Conservation (phyloP, 2,797 vertebrate species). For the Takifugu rubripes region DNA sequence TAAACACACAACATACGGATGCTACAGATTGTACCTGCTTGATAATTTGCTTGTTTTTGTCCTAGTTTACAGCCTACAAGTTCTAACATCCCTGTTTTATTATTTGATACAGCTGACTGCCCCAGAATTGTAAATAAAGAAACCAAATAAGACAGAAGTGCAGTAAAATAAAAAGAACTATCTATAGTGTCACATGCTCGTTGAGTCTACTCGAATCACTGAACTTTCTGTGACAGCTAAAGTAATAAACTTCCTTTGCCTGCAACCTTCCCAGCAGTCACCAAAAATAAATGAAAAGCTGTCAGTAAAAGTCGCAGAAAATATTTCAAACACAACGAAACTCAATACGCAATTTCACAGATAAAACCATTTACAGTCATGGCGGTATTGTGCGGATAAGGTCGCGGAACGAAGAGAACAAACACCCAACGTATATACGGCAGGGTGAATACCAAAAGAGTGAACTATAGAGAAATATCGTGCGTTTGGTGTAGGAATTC, state of each 20-base stretch:
- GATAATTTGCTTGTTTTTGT: no score
- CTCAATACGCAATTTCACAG: neutral
- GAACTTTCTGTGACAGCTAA: slow-evolving; percentile 7
- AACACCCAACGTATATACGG: neutral
- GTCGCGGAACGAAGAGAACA: neutral
- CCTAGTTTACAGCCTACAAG: no score
- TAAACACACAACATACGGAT: no score
- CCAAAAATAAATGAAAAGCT: neutral
- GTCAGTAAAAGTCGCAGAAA: neutral
- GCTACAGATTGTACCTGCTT: no score
- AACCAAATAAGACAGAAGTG: no score
- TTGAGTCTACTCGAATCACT: neutral
- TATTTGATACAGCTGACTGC: no score
- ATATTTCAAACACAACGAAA: slow-evolving; percentile 3
- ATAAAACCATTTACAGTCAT: slow-evolving; percentile 6
- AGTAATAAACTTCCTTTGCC: neutral
- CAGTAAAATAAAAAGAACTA: no score
- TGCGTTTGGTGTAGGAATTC: slow-evolving; percentile 35
- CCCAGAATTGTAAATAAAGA: no score
- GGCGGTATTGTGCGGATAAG: neutral
- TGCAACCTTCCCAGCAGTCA: neutral
- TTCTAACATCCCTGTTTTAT: no score
- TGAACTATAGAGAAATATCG: slow-evolving; percentile 17
- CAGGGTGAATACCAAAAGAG: slow-evolving; percentile 16
- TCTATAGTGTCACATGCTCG: no score